Evolutionary conservation across 2,888 invertebrate genomes (phyloP).

Genomic region (Pammene aurita): DNA sequence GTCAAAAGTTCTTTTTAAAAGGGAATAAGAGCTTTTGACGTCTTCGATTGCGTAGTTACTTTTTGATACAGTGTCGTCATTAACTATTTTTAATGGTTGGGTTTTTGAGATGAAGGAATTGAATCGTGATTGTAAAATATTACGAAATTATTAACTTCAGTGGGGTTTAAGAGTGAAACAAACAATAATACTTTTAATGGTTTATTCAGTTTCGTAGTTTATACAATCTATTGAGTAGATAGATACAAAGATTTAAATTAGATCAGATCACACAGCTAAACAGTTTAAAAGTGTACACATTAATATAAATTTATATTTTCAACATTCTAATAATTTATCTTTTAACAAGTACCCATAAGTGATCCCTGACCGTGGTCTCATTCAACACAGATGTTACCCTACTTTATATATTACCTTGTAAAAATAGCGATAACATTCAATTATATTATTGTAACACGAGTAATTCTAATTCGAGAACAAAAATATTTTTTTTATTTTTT

Average conservation of each 20-base stretch:
- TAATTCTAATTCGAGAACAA: constrained; percentile 76
- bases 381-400: constrained; percentile 68
- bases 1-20: too few relatives aligned
- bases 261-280: constrained; percentile 83
- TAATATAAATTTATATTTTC: constrained; percentile 73
- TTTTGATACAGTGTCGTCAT: too few relatives aligned
- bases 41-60: too few relatives aligned
- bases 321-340: constrained; percentile 80
- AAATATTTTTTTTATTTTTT: constrained; percentile 72
- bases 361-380: constrained; percentile 73
- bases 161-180: constrained; percentile 61
- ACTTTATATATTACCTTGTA: constrained; percentile 62
- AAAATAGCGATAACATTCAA: constrained; percentile 78
- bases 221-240: constrained; percentile 79
- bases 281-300: constrained; percentile 76
- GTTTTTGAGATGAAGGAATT: too few relatives aligned
- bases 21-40: too few relatives aligned
- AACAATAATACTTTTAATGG: constrained; percentile 73
- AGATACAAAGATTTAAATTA: constrained; percentile 73
- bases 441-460: constrained; percentile 71
- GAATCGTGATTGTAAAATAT: too few relatives aligned
- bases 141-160: too few relatives aligned
- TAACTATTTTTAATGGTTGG: too few relatives aligned
- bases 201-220: constrained; percentile 80
- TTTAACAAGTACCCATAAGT: constrained; percentile 78